These are phyloP conservation scores for Sebastiscus tertius DNA, from an alignment of 2,797 vertebrate species.

Conservation along the genomic window DNA sequence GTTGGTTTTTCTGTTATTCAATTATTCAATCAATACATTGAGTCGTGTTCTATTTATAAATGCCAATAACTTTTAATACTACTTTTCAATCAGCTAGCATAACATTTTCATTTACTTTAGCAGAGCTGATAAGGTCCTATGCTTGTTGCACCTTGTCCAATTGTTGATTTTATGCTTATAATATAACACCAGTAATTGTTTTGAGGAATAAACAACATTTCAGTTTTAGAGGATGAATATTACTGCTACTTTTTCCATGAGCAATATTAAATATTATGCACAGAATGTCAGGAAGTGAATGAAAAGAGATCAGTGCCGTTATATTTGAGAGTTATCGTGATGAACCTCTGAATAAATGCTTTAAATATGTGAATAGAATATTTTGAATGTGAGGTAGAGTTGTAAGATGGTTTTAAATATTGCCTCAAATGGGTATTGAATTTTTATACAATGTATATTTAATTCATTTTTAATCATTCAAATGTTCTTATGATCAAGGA, in stretches of 20 bases:
- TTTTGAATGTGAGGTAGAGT: background rate
- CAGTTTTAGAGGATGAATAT: background rate
- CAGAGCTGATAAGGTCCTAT: background rate
- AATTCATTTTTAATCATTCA: background rate
- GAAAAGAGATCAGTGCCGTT: background rate
- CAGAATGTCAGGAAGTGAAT: background rate
- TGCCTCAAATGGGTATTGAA: background rate
- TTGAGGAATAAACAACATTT: background rate
- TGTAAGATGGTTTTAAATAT: background rate
- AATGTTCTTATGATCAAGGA: background rate
- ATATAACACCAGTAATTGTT: slow-evolving; percentile 9
- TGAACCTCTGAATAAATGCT: background rate
- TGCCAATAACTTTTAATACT: background rate
- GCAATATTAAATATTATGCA: background rate
- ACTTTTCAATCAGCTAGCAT: background rate
- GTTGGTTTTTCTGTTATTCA: background rate
- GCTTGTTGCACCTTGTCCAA: background rate
- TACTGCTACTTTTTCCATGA: background rate
- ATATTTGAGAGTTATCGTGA: background rate
- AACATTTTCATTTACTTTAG: slow-evolving; percentile 9
- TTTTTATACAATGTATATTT: background rate
- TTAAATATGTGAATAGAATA: background rate
- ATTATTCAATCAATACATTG: background rate
- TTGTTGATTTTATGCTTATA: background rate
- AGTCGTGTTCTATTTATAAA: background rate